phyloP scores from a whole-genome alignment of 2,888 invertebrate species.

The Harmothoe impar region DNA sequence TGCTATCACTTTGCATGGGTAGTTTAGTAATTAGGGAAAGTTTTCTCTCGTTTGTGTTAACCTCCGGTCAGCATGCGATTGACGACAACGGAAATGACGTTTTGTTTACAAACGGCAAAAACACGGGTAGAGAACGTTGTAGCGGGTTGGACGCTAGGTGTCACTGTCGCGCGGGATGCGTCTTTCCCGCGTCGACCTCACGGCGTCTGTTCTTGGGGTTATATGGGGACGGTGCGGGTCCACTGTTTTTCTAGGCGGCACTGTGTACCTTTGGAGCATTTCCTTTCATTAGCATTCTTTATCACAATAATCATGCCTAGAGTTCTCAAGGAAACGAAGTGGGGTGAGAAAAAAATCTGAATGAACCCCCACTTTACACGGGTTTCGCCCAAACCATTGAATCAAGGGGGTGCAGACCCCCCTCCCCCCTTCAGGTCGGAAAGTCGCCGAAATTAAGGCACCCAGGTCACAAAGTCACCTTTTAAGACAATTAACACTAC shows the following conservation, averaged over 20 bases:
- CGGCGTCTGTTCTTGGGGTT: no score
- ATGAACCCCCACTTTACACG: constrained; percentile 1
- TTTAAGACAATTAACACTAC: no score
- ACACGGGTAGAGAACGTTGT: neutral
- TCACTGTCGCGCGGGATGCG: neutral
- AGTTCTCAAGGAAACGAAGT: neutral
- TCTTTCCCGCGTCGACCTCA: neutral
- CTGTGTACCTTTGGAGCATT: neutral
- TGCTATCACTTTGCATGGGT: neutral
- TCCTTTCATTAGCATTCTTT: neutral
- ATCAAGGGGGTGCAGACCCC: no score
- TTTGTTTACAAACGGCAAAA: constrained; percentile 41
- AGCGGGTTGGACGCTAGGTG: constrained; percentile 49
- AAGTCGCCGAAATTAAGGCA: no score
- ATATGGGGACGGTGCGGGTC: neutral
- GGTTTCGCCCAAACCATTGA: no score
- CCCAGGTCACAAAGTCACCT: no score
- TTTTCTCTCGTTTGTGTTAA: constrained; percentile 34
- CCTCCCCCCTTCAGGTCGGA: no score
- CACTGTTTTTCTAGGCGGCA: neutral
- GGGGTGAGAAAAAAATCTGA: neutral
- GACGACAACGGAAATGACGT: constrained; percentile 49
- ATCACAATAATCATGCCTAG: neutral
- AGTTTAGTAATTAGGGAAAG: neutral
- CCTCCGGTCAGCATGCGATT: constrained; percentile 27